Conservation (phyloP, 1,140 invertebrate genomes). For the Dendrolimus punctatus region DNA sequence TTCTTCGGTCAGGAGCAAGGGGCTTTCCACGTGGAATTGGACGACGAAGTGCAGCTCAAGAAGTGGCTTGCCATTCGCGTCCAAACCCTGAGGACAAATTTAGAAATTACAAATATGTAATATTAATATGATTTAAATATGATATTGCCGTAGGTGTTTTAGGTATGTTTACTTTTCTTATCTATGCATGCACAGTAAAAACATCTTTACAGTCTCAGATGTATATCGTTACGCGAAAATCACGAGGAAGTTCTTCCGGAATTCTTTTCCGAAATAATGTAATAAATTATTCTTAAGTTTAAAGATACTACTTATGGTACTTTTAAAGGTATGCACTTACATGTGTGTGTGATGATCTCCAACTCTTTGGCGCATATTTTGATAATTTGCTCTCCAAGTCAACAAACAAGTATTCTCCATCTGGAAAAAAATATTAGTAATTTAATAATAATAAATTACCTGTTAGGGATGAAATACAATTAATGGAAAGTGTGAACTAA, state of each 20-base stretch:
- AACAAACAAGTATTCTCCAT: slow-evolving; percentile 95
- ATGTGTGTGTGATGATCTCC: slow-evolving; percentile 93
- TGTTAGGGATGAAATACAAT: neutral
- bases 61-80: slow-evolving; percentile 90
- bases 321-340: slow-evolving; percentile 75
- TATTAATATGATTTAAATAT: too few species aligned
- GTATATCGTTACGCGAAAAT: too few species aligned
- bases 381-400: slow-evolving; percentile 94
- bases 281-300: too few species aligned
- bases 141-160: too few species aligned
- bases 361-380: slow-evolving; percentile 96
- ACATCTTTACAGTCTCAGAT: too few species aligned
- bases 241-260: too few species aligned
- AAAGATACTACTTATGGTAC: neutral
- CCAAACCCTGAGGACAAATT: slow-evolving; percentile 82
- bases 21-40: slow-evolving; percentile 95
- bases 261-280: too few species aligned
- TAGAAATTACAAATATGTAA: slow-evolving; percentile 19
- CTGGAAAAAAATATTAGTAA: slow-evolving; percentile 74
- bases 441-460: slow-evolving; percentile 2
- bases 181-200: too few species aligned
- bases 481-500: neutral
- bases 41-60: slow-evolving; percentile 93
- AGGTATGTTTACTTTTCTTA: too few species aligned
- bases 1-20: slow-evolving; percentile 89